Evolutionary conservation across 2,113 vertebrate genomes (phyloP).

Genomic region (Ciconia boyciana): DNA sequence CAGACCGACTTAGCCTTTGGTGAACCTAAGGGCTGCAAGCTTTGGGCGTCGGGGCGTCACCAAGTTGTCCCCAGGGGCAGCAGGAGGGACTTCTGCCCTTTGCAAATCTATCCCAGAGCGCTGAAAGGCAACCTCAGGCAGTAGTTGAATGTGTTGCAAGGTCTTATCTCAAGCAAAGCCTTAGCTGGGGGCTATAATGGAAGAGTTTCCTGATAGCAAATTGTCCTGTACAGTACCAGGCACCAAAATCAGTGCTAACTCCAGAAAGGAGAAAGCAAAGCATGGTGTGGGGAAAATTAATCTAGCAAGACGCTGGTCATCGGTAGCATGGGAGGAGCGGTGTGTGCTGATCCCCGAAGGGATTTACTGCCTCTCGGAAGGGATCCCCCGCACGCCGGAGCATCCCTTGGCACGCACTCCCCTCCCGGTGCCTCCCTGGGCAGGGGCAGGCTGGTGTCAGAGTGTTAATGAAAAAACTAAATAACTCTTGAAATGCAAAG

Average conservation of each 20-base stretch:
- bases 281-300: not conserved
- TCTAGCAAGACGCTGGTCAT: not conserved
- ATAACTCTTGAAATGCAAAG: constrained; percentile 60
- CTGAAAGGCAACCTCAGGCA: not conserved
- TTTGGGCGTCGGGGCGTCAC: not conserved
- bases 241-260: not conserved
- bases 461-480: constrained; percentile 75
- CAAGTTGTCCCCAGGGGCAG: rapidly evolving
- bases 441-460: not conserved
- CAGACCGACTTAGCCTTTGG: not conserved
- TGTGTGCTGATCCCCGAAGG: not conserved
- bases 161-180: not conserved
- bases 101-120: rapidly evolving
- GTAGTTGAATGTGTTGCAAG: not conserved
- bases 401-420: not conserved
- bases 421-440: not conserved
- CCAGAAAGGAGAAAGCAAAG: not conserved
- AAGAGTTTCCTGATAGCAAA: not conserved
- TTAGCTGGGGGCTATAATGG: rapidly evolving
- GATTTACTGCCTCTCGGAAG: constrained; percentile 26
- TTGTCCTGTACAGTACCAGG: not conserved
- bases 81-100: too few species aligned
- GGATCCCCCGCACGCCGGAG: not conserved
- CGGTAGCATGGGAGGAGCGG: not conserved
- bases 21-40: not conserved